These are phyloP conservation scores for Pseudomyrmex sp. DNA, from an alignment of 1,140 invertebrate species.

Conservation along the genomic window DNA sequence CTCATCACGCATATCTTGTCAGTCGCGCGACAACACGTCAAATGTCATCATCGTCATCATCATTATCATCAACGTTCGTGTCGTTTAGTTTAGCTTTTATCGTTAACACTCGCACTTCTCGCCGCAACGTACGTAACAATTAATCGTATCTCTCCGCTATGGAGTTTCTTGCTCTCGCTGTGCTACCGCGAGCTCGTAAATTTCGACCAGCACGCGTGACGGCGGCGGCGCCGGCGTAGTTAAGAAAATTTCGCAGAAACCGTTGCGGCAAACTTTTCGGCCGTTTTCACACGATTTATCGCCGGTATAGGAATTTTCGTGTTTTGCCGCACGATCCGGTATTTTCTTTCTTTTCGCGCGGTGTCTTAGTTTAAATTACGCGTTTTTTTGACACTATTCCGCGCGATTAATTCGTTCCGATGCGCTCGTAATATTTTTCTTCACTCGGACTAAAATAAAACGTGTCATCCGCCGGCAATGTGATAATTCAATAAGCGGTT, in stretches of 20 bases:
- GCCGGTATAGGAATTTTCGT: slow-evolving; percentile 10
- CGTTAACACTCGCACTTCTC: slow-evolving; percentile 15
- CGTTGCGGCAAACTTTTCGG: slow-evolving; percentile 24
- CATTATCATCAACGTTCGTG: too few species aligned
- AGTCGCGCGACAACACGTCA: not conserved
- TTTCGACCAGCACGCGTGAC: slow-evolving; percentile 8
- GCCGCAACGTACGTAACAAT: slow-evolving; percentile 34
- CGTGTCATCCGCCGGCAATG: slow-evolving; percentile 2
- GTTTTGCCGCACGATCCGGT: not conserved
- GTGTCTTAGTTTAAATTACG: slow-evolving; percentile 6
- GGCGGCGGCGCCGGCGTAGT: not conserved
- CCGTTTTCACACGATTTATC: slow-evolving; percentile 15
- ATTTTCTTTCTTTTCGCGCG: not conserved
- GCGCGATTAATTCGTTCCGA: slow-evolving; percentile 9
- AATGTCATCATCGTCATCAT: too few species aligned
- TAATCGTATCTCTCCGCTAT: slow-evolving; percentile 4
- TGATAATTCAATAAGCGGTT: slow-evolving; percentile 50
- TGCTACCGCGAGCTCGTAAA: not conserved
- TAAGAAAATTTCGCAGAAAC: slow-evolving; percentile 27
- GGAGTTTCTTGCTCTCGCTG: not conserved
- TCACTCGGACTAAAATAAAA: not conserved
- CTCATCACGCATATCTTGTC: slow-evolving; percentile 11
- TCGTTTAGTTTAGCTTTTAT: slow-evolving; percentile 1
- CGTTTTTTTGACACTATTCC: too few species aligned
- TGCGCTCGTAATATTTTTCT: not conserved